phyloP scores from a whole-genome alignment of 1,140 invertebrate species.

The Glomeris maerens region DNA sequence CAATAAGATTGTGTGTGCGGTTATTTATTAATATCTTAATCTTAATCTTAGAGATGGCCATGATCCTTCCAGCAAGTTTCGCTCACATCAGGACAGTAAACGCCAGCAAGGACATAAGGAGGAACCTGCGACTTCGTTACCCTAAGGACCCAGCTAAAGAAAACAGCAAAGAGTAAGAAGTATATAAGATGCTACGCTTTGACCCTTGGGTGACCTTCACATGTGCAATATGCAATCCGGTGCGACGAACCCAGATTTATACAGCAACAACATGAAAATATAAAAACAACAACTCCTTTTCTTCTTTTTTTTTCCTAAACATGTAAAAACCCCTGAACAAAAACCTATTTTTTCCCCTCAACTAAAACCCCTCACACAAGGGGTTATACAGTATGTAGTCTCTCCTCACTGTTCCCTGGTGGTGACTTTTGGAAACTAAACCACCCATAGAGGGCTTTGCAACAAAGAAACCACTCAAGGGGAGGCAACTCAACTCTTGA shows the following conservation, averaged over 20 bases:
- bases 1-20: background rate
- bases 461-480: no score
- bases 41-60: slow-evolving; percentile 49
- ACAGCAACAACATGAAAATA: background rate
- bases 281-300: background rate
- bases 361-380: no score
- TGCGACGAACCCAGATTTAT: background rate
- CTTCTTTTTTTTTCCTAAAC: no score
- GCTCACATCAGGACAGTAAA: slow-evolving; percentile 51
- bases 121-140: slow-evolving; percentile 55
- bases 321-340: no score
- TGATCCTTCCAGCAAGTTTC: slow-evolving; percentile 56
- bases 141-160: slow-evolving; percentile 53
- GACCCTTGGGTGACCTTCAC: background rate
- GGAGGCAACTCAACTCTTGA: no score
- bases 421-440: no score
- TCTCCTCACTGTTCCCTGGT: no score
- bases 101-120: slow-evolving; percentile 54
- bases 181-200: background rate
- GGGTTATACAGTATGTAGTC: no score
- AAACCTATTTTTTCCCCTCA: no score
- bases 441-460: no score
- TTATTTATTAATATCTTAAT: slow-evolving; percentile 8
- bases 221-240: background rate
- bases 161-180: slow-evolving; percentile 61